These are phyloP conservation scores for Scomber scombrus DNA, from an alignment of 2,113 vertebrate genomes.

Conservation along the genomic window DNA sequence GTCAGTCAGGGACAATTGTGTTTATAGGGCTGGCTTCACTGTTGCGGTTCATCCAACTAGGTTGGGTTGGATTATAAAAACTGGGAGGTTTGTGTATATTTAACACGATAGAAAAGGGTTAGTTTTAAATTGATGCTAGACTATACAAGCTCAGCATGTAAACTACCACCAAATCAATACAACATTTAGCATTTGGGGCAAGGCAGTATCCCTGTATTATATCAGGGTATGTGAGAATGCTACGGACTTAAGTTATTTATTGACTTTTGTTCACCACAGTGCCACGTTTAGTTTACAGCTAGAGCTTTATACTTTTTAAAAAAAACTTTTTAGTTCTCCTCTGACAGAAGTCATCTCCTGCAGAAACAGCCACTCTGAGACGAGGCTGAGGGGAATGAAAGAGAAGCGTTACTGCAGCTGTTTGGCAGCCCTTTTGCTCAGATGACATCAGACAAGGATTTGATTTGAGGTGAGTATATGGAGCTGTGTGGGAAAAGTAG, in stretches of 20 bases:
- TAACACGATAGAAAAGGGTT: background rate
- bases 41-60: no score
- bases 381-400: conserved; percentile 22
- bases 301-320: background rate
- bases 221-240: background rate
- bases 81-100: background rate
- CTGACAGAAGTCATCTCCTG: conserved; percentile 5
- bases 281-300: conserved; percentile 8
- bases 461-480: background rate
- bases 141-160: background rate
- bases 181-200: background rate
- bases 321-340: background rate
- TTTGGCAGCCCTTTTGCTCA: conserved; percentile 10
- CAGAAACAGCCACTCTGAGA: conserved; percentile 15
- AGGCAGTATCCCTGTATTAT: background rate
- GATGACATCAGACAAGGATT: conserved; percentile 22
- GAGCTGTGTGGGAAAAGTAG: background rate
- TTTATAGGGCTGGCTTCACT: no score
- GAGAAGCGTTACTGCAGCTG: conserved; percentile 43
- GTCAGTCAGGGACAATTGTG: no score
- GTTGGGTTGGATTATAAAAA: background rate
- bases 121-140: background rate
- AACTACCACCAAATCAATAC: conserved; percentile 14
- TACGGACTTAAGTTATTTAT: background rate
- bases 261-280: conserved; percentile 27